Evolutionary conservation across 2,888 invertebrate species (phyloP), one percentile per base, ranked within the genome.

Genomic region (Pollenia griseotomentosa): DNA sequence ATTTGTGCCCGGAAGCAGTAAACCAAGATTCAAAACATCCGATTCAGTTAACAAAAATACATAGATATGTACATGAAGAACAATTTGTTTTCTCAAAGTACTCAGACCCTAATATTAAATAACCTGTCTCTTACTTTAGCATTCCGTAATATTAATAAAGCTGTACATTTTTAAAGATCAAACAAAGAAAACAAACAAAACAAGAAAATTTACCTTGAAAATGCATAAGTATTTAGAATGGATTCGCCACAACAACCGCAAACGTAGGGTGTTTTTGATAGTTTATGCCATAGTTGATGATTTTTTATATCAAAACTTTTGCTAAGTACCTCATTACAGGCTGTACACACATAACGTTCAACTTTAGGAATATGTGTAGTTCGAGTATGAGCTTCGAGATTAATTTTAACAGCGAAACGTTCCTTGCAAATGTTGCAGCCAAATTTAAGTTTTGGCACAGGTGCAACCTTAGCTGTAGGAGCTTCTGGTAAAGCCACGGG

Each of bases 241-340:
- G 80, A 87, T 2, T 90, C 91, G 0, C 90, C 88, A 89, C 95
- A 95, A 5, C 93, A 89, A 0, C 91, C 91, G 86, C 95, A 95
- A 71, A 90, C 89, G 90, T 94, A 95, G 0, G 94, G 94, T 0
- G 92, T 91, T 46, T 91, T 91, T 1, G 92, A 91, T 6, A 90
- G 88, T 44, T 90, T 90, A 89, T 95, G 95, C 90, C 91, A 92
- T 33, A 91, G 89, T 88, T 95, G 95, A 87, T 95, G 95, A 0
- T 91, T 88, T 7, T 90, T 89, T 1, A 94, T 92, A 55, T 94
- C 94, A 8, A 93, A 93, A 0, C 86, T 46, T 0, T 91, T 92
- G 0, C 87, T 23, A 87, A 94, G 94, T 90, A 94, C 94, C 46
- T 93, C 92, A 16, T 93, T 92, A 85, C 95, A 95, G 0, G 94